These are phyloP conservation scores for Simalia tracyae DNA, from an alignment of 2,797 vertebrate genomes.

Conservation along the genomic window DNA sequence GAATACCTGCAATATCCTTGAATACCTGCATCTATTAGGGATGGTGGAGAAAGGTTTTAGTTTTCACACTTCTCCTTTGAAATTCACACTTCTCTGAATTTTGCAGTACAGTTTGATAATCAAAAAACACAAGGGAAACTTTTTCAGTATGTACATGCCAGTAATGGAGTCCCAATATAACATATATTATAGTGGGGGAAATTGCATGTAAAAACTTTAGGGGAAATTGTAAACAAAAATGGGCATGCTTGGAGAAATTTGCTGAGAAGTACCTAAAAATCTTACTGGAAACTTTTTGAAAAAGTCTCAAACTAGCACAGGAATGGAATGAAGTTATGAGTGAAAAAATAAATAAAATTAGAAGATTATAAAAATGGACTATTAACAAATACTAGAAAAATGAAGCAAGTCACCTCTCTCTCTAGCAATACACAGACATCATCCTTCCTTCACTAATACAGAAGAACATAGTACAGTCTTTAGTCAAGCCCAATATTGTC, in stretches of 20 bases:
- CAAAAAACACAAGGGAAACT: background rate
- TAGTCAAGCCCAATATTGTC: background rate
- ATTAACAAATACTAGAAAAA: background rate
- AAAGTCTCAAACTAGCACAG: background rate
- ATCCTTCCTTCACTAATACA: background rate
- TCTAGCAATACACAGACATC: background rate
- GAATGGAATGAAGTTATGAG: background rate
- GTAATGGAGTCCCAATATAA: background rate
- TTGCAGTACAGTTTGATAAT: background rate
- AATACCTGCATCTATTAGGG: background rate
- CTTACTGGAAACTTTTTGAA: background rate
- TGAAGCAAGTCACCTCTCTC: background rate
- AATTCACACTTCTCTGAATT: background rate
- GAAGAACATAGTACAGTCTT: background rate
- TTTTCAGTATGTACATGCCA: background rate
- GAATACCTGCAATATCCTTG: background rate
- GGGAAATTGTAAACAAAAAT: background rate
- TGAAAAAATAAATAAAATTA: background rate
- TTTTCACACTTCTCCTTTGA: background rate
- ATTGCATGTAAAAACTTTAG: no score
- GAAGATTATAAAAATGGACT: background rate
- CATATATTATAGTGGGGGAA: background rate
- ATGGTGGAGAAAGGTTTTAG: background rate
- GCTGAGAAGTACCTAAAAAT: background rate
- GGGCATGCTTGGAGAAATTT: background rate